phyloP scores from a whole-genome alignment of 1,140 invertebrate species.

The Camponotus vicinus region DNA sequence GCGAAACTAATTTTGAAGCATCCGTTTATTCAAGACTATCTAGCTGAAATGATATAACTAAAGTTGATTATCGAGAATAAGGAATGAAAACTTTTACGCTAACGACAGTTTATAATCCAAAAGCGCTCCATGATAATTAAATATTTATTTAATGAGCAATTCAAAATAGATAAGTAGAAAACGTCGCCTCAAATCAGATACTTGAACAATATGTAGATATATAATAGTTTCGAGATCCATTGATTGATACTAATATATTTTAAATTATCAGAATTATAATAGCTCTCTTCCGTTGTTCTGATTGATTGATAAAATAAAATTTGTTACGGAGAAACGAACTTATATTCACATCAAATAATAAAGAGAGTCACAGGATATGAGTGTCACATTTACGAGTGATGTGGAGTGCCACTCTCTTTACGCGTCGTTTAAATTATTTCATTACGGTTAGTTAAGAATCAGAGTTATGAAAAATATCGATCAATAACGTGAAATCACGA shows the following conservation, averaged over 20 bases:
- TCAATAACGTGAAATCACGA: slow-evolving; percentile 30
- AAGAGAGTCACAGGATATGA: slow-evolving; percentile 9
- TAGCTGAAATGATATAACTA: neutral
- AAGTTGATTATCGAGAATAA: neutral
- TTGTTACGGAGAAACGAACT: neutral
- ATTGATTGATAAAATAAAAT: slow-evolving; percentile 19
- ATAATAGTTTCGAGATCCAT: neutral
- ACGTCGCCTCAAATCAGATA: neutral
- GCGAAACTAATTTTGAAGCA: slow-evolving; percentile 26
- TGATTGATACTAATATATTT: slow-evolving; percentile 5
- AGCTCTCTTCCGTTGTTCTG: neutral
- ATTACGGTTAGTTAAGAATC: slow-evolving; percentile 33
- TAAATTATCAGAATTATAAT: neutral
- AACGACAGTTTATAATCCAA: neutral
- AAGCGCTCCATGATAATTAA: neutral
- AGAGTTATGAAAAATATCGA: slow-evolving; percentile 19
- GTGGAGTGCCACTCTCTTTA: slow-evolving; percentile 19
- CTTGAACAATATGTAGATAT: neutral
- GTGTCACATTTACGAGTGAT: slow-evolving; percentile 20
- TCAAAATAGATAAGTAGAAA: slow-evolving; percentile 8
- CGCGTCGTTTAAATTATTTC: slow-evolving; percentile 23
- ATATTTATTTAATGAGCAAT: slow-evolving; percentile 25
- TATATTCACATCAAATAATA: slow-evolving; percentile 9
- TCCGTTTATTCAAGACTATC: neutral
- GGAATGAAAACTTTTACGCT: neutral